A percentile compares a stretch with the other conserved stretches of the same genome.
These are phyloP conservation scores for Catotricha subobsoleta DNA, from an alignment of 2,888 invertebrate species.

Conservation along the genomic window DNA sequence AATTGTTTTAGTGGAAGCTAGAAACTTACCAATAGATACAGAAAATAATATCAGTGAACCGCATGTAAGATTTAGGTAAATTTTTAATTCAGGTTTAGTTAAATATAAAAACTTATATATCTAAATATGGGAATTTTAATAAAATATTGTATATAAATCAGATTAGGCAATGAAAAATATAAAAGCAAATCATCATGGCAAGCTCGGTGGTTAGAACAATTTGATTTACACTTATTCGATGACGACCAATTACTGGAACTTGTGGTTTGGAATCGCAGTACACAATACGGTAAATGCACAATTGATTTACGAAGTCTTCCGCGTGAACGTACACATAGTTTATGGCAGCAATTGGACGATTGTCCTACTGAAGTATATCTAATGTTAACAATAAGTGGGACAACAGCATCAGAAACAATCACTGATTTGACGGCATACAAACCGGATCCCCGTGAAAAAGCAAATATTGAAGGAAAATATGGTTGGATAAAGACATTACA, in stretches of 20 bases:
- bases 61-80: slow-evolving; percentile 87
- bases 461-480: slow-evolving; percentile 35
- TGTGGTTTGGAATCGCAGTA: slow-evolving; percentile 50
- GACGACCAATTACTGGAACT: slow-evolving; percentile 86
- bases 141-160: slow-evolving; percentile 22
- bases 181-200: slow-evolving; percentile 83
- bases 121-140: not conserved
- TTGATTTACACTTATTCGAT: slow-evolving; percentile 90
- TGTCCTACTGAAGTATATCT: slow-evolving; percentile 70
- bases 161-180: slow-evolving; percentile 93
- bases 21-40: slow-evolving; percentile 72
- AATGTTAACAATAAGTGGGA: slow-evolving; percentile 86
- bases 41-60: slow-evolving; percentile 82
- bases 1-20: slow-evolving; percentile 90
- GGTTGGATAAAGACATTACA: slow-evolving; percentile 47
- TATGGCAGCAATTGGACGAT: slow-evolving; percentile 81
- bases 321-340: slow-evolving; percentile 76
- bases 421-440: slow-evolving; percentile 76
- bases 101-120: not conserved
- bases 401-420: slow-evolving; percentile 80
- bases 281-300: slow-evolving; percentile 43
- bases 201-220: slow-evolving; percentile 89
- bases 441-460: slow-evolving; percentile 55
- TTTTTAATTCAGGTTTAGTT: slow-evolving; percentile 9
- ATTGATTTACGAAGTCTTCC: slow-evolving; percentile 72